Conservation (phyloP, 1,140 invertebrate genomes). For the Phenacoccus solenopsis region DNA sequence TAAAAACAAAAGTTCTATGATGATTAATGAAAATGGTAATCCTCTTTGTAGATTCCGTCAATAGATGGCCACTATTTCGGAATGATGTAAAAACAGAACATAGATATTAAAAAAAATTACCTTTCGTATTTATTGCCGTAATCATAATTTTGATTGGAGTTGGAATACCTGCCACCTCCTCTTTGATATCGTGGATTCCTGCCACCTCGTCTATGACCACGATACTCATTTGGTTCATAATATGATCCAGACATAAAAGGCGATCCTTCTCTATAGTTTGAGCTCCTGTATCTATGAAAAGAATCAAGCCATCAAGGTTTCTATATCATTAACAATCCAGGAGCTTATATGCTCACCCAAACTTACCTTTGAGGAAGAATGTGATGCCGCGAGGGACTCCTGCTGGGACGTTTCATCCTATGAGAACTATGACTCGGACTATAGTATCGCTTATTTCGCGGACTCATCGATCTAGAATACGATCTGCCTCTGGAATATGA, state of each 20-base stretch:
- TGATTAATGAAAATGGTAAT: too few species aligned
- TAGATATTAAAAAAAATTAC: too few species aligned
- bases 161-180: neutral
- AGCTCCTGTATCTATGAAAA: neutral
- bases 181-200: conserved; percentile 28
- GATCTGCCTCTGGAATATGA: conserved; percentile 1
- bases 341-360: neutral
- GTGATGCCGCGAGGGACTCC: neutral
- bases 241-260: neutral
- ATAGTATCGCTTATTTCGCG: conserved; percentile 27
- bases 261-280: neutral
- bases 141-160: conserved; percentile 6
- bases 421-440: neutral
- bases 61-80: too few species aligned
- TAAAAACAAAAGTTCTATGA: too few species aligned
- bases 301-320: too few species aligned
- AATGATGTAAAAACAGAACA: too few species aligned
- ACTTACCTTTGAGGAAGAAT: neutral
- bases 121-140: conserved; percentile 3
- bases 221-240: conserved; percentile 10
- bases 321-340: too few species aligned
- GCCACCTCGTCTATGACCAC: conserved; percentile 32
- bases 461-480: conserved; percentile 18
- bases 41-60: too few species aligned
- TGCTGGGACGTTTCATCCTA: neutral